Evolutionary conservation across 2,888 invertebrate genomes (phyloP).

Genomic region (Norana najaformis): DNA sequence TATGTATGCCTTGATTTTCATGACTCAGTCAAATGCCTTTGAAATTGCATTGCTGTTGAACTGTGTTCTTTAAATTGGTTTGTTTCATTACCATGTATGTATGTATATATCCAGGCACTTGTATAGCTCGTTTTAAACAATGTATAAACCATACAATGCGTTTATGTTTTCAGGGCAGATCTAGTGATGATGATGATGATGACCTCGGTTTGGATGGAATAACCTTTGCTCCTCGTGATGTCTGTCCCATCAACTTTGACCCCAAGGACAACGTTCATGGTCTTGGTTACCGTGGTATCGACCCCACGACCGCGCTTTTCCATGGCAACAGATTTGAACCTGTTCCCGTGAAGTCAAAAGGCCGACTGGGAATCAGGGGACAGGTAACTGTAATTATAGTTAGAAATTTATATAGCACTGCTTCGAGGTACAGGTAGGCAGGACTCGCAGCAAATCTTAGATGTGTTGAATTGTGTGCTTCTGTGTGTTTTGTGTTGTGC

Average conservation of each 20-base stretch:
- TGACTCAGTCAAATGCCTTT: neutral
- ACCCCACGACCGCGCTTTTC: conserved; percentile 52
- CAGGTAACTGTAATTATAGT: conserved; percentile 47
- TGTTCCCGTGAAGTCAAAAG: conserved; percentile 40
- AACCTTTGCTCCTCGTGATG: conserved; percentile 65
- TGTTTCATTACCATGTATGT: too few species aligned
- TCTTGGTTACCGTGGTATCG: conserved; percentile 63
- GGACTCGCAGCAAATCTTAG: too few species aligned
- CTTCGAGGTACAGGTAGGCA: neutral
- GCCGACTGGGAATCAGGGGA: conserved; percentile 54
- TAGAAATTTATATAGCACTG: neutral
- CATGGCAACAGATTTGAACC: conserved; percentile 51
- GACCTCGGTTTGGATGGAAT: conserved; percentile 50
- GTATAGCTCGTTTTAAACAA: neutral
- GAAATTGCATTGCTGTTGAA: too few species aligned
- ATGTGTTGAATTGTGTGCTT: too few species aligned
- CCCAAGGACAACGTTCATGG: conserved; percentile 76
- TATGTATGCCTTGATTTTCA: neutral
- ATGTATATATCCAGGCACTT: too few species aligned
- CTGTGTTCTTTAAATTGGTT: neutral
- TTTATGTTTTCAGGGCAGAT: neutral
- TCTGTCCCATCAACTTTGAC: conserved; percentile 68
- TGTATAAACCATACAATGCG: neutral
- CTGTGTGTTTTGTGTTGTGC: too few species aligned
- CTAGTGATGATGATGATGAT: conserved; percentile 31